Conservation (phyloP, 37 sponge, comb jelly and placozoan genomes). For the Halichondria panicea region DNA sequence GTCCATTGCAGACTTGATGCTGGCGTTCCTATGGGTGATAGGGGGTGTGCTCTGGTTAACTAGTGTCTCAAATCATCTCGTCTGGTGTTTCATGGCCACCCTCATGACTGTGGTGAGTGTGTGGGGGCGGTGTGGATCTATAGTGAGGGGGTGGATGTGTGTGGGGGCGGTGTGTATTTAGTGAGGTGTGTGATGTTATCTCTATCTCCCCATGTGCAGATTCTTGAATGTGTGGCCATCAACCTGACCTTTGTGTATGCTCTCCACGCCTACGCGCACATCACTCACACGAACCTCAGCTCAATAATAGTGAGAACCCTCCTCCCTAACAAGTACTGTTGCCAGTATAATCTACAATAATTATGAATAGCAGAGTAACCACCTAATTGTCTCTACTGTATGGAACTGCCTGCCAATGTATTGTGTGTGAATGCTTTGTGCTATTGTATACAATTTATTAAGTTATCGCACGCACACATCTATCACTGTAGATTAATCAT, state of each 20-base stretch:
- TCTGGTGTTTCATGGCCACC: slow-evolving; percentile 25
- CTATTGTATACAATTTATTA: no score
- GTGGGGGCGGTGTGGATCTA: background rate
- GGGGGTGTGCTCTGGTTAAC: slow-evolving; percentile 38
- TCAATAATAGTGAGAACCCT: background rate
- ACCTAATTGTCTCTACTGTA: no score
- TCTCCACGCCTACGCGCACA: background rate
- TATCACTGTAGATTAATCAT: no score
- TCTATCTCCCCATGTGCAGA: slow-evolving; percentile 10
- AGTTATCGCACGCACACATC: no score
- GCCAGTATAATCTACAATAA: no score
- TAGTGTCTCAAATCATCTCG: background rate
- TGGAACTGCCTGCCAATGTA: no score
- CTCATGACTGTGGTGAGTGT: slow-evolving; percentile 24
- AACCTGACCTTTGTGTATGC: slow-evolving; percentile 43
- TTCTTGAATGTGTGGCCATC: slow-evolving; percentile 30
- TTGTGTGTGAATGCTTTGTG: no score
- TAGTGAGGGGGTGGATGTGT: background rate
- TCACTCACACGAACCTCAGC: background rate
- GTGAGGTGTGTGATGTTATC: background rate
- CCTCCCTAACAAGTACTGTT: no score
- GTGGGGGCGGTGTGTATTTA: background rate
- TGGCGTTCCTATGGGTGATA: slow-evolving; percentile 26
- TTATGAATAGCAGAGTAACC: no score
- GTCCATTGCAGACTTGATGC: slow-evolving; percentile 36